Percentiles rank a stretch among this genome's conserved stretches.
Evolutionary conservation across 2,888 invertebrate species (phyloP).

Genomic region (Mythimna loreyi): DNA sequence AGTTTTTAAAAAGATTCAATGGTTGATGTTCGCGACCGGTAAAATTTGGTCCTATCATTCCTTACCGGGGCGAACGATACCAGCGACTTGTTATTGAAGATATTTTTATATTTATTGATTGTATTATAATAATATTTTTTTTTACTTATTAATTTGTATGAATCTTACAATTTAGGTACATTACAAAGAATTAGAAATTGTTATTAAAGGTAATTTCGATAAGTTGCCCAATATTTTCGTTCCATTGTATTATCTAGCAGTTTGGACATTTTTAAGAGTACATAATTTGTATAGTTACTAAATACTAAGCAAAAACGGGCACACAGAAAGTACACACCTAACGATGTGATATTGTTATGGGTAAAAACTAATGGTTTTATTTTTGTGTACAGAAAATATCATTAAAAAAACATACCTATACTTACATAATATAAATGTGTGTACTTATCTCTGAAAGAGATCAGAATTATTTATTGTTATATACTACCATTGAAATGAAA

Average conservation of each 20-base stretch:
- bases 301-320: conserved; percentile 82
- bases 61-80: conserved; percentile 88
- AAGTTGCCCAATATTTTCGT: conserved; percentile 59
- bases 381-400: conserved; percentile 86
- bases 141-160: conserved; percentile 55
- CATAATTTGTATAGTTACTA: conserved; percentile 65
- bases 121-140: conserved; percentile 52
- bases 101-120: conserved; percentile 75
- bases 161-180: conserved; percentile 45
- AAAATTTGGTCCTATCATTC: conserved; percentile 92
- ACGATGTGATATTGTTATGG: conserved; percentile 89
- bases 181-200: conserved; percentile 41
- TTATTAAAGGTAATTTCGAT: conserved; percentile 45
- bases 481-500: conserved; percentile 86
- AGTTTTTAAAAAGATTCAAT: conserved; percentile 69
- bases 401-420: conserved; percentile 76
- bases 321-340: conserved; percentile 85
- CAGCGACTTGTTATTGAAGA: conserved; percentile 72
- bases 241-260: conserved; percentile 47
- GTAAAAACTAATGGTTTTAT: conserved; percentile 85
- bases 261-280: conserved; percentile 58
- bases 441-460: conserved; percentile 86
- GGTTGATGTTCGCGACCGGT: conserved; percentile 87
- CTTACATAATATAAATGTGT: conserved; percentile 77
- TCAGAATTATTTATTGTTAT: conserved; percentile 89